Evolutionary conservation across 2,113 vertebrate species (phyloP).

Genomic region (Amazona guildingii): DNA sequence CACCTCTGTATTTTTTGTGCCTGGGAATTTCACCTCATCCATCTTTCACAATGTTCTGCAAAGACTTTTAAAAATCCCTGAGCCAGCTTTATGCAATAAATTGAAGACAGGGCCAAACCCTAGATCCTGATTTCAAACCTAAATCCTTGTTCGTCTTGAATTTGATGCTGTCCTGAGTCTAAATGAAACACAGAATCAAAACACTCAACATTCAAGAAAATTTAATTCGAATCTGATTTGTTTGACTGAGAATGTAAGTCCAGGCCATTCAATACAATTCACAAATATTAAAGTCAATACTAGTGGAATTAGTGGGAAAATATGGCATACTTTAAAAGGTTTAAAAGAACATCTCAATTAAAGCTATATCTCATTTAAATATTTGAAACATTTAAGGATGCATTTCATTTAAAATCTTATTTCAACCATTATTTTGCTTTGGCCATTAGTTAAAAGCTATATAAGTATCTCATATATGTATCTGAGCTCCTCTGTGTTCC

Average conservation of each 20-base stretch:
- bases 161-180: neutral
- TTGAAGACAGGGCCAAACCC: constrained; percentile 3
- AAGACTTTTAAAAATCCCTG: constrained; percentile 52
- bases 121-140: constrained; percentile 36
- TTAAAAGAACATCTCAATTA: neutral
- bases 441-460: neutral
- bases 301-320: neutral
- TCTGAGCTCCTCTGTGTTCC: neutral
- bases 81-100: constrained; percentile 43
- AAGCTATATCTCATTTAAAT: neutral
- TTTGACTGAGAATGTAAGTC: neutral
- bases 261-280: neutral
- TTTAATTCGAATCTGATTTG: neutral
- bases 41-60: constrained; percentile 52
- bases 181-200: constrained; percentile 24
- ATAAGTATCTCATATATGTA: neutral
- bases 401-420: neutral
- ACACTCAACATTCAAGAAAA: neutral
- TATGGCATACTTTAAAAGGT: neutral
- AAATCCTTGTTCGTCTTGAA: neutral
- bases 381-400: neutral
- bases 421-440: neutral
- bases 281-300: neutral
- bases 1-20: constrained; percentile 38
- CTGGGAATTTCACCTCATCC: constrained; percentile 64